Evolutionary conservation across 2,797 vertebrate species (phyloP), one percentile per base, ranked within the genome.

Genomic region (Phoebastria nigripes): DNA sequence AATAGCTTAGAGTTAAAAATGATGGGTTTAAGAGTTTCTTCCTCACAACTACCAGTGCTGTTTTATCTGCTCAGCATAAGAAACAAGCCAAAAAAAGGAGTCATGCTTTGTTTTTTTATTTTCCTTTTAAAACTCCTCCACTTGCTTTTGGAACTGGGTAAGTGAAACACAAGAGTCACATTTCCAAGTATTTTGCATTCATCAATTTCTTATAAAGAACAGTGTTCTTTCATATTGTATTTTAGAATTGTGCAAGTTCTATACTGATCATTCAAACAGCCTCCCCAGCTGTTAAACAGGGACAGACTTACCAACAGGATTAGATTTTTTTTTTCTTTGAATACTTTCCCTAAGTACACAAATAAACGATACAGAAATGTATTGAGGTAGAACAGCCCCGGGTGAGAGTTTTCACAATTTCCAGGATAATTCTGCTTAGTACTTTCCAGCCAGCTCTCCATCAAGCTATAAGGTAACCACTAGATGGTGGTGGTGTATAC

Each of bases 401-500:
- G 28, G 46, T 70, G 42, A 78, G 55, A 58, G 17, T 44, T 82
- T 77, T 87, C 67, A 58, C 41, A 13, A 0, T 47, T 87, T 92
- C 71, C 59, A 54, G n/a, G n/a, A 17, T 39, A 73, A 73, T 62
- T 78, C 51, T 49, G 44, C 6, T 2, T 0, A 28, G 33, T 6
- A 1, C 18, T 39, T 84, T 63, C 46, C 56, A 42, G 49, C 47
- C 20, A 44, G 12, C 26, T 20, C 22, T 6, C 70, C 56, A 69
- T 41, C 72, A 61, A 25, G 31, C 42, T 61, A 12, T 51, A 58
- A 13, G 26, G 47, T 18, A 73, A 51, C 85, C 83, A 92, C 93
- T 93, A 95, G 96, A 49, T 96, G 95, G 96, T 82, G 73, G 70
- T 94, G 89, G 35, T 87, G 95, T 46, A 74, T 55, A 76, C 42